These are phyloP conservation scores for Holothuria glaberrima DNA, from an alignment of 35 echinoderm and acorn worm genomes.

Conservation along the genomic window DNA sequence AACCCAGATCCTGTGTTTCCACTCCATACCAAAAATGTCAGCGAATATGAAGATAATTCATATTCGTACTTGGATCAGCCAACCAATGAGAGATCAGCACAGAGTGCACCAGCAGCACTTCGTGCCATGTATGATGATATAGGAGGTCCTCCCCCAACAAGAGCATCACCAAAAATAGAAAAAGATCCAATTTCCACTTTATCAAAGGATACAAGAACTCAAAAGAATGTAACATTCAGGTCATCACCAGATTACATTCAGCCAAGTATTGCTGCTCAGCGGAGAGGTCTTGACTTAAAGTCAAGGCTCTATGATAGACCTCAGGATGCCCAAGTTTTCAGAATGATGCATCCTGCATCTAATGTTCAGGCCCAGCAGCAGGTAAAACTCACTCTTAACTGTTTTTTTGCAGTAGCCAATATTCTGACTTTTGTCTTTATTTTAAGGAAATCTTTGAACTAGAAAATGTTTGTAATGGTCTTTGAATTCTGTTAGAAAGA, in stretches of 20 bases:
- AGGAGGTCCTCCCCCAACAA: slow-evolving; percentile 29
- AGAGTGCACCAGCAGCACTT: slow-evolving; percentile 83
- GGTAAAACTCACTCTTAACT: not conserved
- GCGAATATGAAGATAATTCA: slow-evolving; percentile 1
- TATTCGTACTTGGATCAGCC: not conserved
- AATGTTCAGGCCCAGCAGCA: slow-evolving; percentile 18
- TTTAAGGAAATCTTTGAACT: no score
- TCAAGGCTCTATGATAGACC: slow-evolving; percentile 90
- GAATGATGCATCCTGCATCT: slow-evolving; percentile 45
- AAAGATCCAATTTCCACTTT: not conserved
- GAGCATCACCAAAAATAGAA: slow-evolving; percentile 11
- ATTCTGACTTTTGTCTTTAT: no score
- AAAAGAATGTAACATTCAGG: slow-evolving; percentile 73
- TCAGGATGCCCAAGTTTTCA: slow-evolving; percentile 89
- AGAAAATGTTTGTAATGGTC: no score
- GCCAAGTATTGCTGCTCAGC: slow-evolving; percentile 66
- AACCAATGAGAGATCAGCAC: slow-evolving; percentile 38
- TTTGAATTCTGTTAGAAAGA: no score
- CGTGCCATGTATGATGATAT: slow-evolving; percentile 29
- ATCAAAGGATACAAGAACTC: not conserved
- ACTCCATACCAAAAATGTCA: not conserved
- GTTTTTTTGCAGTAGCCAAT: no score
- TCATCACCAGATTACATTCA: slow-evolving; percentile 74
- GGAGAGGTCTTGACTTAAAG: slow-evolving; percentile 80
- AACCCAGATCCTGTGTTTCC: not conserved